Evolutionary conservation across 1,140 invertebrate genomes (phyloP).

Genomic region (Leptonema lineaticorne): DNA sequence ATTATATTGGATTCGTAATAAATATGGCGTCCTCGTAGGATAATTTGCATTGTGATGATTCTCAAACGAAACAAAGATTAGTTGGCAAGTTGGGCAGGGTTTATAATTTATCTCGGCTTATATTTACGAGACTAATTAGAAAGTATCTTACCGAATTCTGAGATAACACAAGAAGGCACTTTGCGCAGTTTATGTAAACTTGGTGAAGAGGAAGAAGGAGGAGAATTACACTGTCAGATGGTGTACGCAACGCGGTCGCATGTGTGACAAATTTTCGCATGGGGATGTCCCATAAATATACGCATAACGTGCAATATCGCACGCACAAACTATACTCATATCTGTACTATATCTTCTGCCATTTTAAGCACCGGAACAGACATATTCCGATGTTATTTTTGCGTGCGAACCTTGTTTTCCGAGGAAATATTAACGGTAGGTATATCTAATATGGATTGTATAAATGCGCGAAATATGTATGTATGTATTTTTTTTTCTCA

Average conservation of each 20-base stretch:
- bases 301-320: constrained; percentile 22
- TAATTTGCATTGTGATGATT: too few species aligned
- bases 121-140: constrained; percentile 21
- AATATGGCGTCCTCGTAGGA: too few species aligned
- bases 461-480: too few species aligned
- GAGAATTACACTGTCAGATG: constrained; percentile 31
- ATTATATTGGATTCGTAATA: too few species aligned
- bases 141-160: constrained; percentile 27
- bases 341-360: neutral
- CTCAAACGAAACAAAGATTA: constrained; percentile 16
- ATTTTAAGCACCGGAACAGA: neutral
- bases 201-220: constrained; percentile 31
- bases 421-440: too few species aligned
- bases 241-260: constrained; percentile 18
- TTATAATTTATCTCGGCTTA: constrained; percentile 10
- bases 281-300: constrained; percentile 28
- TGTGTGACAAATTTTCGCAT: constrained; percentile 33
- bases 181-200: constrained; percentile 30
- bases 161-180: constrained; percentile 39
- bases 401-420: too few species aligned
- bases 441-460: too few species aligned
- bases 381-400: neutral
- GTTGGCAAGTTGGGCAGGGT: too few species aligned
- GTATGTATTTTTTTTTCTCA: too few species aligned
- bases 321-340: neutral